phyloP scores from a whole-genome alignment of 2,888 invertebrate genomes.

The Noctua janthina region DNA sequence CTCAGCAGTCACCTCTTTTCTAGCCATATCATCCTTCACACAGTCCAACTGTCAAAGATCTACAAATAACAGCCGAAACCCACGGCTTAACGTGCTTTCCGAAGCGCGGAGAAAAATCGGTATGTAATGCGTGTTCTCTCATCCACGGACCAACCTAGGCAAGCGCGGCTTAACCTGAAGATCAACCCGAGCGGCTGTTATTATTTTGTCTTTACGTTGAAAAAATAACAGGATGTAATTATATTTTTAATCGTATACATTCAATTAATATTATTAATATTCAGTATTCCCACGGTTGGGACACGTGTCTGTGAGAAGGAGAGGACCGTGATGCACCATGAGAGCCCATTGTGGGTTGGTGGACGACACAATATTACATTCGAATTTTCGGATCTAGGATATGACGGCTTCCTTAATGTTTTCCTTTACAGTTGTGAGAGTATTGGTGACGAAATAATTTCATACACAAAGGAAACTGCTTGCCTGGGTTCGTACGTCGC shows the following conservation, averaged over 20 bases:
- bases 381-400: not conserved
- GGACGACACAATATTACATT: not conserved
- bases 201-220: not conserved
- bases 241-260: not conserved
- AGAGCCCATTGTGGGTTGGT: no score
- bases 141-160: no score
- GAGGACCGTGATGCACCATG: not conserved
- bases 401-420: not conserved
- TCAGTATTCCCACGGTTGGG: not conserved
- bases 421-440: not conserved
- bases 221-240: not conserved
- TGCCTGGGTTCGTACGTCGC: no score
- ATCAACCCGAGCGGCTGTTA: not conserved
- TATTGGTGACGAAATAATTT: not conserved
- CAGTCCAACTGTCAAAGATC: not conserved
- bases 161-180: not conserved
- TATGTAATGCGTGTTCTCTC: no score
- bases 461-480: not conserved
- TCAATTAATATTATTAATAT: no score
- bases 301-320: not conserved
- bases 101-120: no score
- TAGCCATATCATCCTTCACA: no score
- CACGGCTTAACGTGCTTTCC: not conserved
- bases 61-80: not conserved
- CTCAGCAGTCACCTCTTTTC: no score